Conservation (phyloP, 92 coral and sea anemone species). For the Phenganax stokvisi region DNA sequence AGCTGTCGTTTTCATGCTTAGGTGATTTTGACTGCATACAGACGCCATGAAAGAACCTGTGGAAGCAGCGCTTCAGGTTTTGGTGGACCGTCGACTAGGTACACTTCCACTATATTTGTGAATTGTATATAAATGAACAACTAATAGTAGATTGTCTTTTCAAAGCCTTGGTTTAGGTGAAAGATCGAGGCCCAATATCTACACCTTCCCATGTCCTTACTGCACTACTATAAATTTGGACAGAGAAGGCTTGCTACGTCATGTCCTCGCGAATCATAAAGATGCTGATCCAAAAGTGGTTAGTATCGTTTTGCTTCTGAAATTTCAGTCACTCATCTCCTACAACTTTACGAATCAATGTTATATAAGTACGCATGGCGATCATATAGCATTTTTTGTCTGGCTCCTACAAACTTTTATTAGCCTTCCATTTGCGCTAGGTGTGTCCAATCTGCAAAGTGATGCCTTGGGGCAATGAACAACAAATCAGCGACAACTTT, state of each 20-base stretch:
- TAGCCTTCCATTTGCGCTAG: constrained; percentile 27
- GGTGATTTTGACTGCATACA: constrained; percentile 26
- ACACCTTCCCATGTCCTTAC: constrained; percentile 83
- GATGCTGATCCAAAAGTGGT: constrained; percentile 64
- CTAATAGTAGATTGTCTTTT: background rate
- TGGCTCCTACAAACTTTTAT: background rate
- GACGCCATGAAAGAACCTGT: constrained; percentile 31
- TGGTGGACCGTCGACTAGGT: constrained; percentile 9
- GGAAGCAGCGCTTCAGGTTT: background rate
- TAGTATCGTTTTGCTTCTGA: constrained; percentile 19
- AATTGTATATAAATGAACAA: background rate
- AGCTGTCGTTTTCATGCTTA: background rate
- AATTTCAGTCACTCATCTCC: no score
- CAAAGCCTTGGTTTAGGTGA: background rate
- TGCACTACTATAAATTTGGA: constrained; percentile 60
- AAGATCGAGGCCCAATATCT: constrained; percentile 40
- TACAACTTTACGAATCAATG: no score
- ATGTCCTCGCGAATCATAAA: constrained; percentile 61
- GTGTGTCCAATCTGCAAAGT: constrained; percentile 89
- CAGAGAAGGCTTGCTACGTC: constrained; percentile 54
- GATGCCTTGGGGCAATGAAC: constrained; percentile 93
- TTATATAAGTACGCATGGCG: no score
- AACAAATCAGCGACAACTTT: constrained; percentile 69
- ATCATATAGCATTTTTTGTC: no score
- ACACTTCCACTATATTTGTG: background rate